These are phyloP conservation scores for Turnix velox DNA, from an alignment of 2,113 vertebrate species.

Conservation along the genomic window DNA sequence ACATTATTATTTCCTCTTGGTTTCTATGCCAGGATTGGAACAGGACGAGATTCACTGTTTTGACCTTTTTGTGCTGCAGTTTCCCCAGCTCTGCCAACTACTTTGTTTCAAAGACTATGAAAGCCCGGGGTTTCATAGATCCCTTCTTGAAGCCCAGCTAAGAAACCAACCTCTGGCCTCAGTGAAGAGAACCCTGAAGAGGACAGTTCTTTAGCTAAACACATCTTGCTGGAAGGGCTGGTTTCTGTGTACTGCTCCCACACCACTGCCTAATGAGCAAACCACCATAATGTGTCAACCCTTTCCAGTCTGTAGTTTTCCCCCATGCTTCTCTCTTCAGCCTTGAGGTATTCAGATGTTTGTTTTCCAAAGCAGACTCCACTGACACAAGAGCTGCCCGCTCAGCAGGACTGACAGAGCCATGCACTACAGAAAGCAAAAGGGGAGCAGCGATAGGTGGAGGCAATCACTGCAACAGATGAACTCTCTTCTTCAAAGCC, in stretches of 20 bases:
- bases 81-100: neutral
- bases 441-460: neutral
- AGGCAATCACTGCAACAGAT: neutral
- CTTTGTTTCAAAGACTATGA: neutral
- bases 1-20: neutral
- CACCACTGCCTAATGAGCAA: neutral
- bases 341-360: neutral
- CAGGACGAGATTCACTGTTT: neutral
- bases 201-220: neutral
- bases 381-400: neutral
- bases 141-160: neutral
- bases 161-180: neutral
- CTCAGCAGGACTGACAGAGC: neutral
- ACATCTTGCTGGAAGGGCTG: neutral
- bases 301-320: neutral
- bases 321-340: neutral
- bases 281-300: neutral
- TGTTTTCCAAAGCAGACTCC: neutral
- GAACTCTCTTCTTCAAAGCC: neutral
- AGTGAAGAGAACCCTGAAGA: neutral
- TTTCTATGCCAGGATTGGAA: neutral
- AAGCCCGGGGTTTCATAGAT: neutral
- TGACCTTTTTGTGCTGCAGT: neutral
- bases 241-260: neutral
- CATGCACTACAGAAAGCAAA: neutral